phyloP scores from a whole-genome alignment of 35 echinoderm and acorn worm species.

The Hemicentrotus pulcherrimus region DNA sequence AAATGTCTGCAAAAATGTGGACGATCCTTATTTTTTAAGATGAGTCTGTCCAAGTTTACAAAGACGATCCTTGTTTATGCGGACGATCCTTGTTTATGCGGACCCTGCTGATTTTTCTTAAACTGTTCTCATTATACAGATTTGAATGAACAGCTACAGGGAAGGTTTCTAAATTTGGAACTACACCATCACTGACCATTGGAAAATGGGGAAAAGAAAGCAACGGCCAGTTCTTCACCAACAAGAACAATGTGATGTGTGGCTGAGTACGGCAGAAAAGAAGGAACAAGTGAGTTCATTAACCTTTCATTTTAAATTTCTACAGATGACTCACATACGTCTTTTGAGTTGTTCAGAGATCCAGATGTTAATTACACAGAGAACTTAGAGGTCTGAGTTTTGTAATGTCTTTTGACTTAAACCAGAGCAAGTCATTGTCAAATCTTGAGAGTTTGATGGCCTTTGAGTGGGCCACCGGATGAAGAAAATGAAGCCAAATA shows the following conservation, averaged over 20 bases:
- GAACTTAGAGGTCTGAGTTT: not conserved
- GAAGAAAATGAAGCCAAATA: too few relatives aligned
- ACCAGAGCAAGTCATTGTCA: too few relatives aligned
- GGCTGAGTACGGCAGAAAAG: conserved; percentile 34
- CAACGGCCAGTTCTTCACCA: not conserved
- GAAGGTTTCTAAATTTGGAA: not conserved
- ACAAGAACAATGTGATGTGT: conserved; percentile 47
- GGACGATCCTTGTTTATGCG: too few relatives aligned
- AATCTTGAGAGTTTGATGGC: too few relatives aligned
- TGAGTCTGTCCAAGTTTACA: too few relatives aligned
- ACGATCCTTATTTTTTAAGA: too few relatives aligned
- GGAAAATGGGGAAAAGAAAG: conserved; percentile 26
- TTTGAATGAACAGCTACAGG: not conserved
- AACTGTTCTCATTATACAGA: not conserved
- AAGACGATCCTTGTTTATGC: too few relatives aligned
- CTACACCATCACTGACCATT: not conserved
- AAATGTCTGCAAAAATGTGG: too few relatives aligned
- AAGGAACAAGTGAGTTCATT: conserved; percentile 16
- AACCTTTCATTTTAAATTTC: not conserved
- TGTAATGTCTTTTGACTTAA: not conserved
- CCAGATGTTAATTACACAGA: not conserved
- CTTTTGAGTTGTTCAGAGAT: not conserved
- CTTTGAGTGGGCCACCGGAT: too few relatives aligned
- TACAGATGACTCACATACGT: not conserved
- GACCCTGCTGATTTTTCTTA: too few relatives aligned